phyloP scores from a whole-genome alignment of 2,888 invertebrate genomes.

The Beris chalybata region DNA sequence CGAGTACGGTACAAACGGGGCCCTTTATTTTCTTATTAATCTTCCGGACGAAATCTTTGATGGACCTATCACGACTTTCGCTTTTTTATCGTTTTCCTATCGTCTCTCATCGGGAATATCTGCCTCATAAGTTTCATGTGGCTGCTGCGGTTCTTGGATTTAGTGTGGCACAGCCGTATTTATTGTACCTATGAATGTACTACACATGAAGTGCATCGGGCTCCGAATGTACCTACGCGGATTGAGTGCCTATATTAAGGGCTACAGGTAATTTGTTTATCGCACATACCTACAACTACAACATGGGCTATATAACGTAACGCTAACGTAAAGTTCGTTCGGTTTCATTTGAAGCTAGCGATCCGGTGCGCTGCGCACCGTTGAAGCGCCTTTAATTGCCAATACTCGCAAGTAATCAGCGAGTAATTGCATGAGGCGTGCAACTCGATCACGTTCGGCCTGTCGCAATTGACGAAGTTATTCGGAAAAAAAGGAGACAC shows the following conservation, averaged over 20 bases:
- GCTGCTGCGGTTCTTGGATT: not conserved
- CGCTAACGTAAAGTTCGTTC: not conserved
- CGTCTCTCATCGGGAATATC: not conserved
- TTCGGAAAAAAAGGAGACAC: constrained; percentile 23
- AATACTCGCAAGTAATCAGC: constrained; percentile 18
- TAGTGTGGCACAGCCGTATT: too few relatives aligned
- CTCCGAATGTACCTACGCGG: constrained; percentile 1
- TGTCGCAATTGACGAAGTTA: constrained; percentile 32
- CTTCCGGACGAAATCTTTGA: constrained; percentile 25
- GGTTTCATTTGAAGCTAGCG: not conserved
- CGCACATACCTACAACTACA: constrained; percentile 25
- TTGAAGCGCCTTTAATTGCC: constrained; percentile 32
- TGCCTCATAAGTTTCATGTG: not conserved
- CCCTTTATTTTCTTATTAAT: constrained; percentile 28
- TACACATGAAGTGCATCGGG: not conserved
- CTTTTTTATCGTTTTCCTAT: constrained; percentile 17
- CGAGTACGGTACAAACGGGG: constrained; percentile 10
- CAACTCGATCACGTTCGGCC: constrained; percentile 26
- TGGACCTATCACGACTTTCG: constrained; percentile 30
- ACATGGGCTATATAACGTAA: constrained; percentile 1
- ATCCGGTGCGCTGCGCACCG: not conserved
- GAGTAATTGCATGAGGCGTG: constrained; percentile 26
- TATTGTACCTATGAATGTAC: not conserved
- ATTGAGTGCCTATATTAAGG: constrained; percentile 2
- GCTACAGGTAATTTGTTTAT: constrained; percentile 30